Conservation (phyloP, 1,140 invertebrate genomes). For the Pteromalus puparum region DNA sequence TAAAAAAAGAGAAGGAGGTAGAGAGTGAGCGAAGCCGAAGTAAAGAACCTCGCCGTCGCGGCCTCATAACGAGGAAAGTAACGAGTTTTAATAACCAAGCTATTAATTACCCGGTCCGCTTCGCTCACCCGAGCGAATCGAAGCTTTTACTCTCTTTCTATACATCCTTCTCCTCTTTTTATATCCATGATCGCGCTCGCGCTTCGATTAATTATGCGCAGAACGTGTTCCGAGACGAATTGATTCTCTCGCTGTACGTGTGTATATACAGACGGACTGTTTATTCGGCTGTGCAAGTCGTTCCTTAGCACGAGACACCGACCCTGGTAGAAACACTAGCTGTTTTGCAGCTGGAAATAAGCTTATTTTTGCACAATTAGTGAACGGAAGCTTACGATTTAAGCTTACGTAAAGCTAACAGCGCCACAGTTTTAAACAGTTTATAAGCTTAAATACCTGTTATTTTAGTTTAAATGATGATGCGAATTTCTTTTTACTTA, state of each 20-base stretch:
- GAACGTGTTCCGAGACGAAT: background rate
- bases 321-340: too few relatives aligned
- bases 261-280: background rate
- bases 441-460: too few relatives aligned
- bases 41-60: constrained; percentile 34
- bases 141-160: constrained; percentile 30
- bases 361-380: too few relatives aligned
- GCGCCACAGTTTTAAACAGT: too few relatives aligned
- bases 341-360: too few relatives aligned
- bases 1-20: constrained; percentile 17
- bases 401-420: too few relatives aligned
- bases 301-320: background rate
- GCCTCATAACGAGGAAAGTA: constrained; percentile 52
- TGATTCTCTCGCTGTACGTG: background rate
- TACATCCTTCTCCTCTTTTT: background rate
- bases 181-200: background rate
- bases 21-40: background rate
- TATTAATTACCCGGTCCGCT: constrained; percentile 60
- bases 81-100: constrained; percentile 60
- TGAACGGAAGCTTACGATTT: too few relatives aligned
- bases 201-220: constrained; percentile 27
- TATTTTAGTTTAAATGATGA: too few relatives aligned
- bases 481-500: too few relatives aligned
- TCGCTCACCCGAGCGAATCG: constrained; percentile 21
- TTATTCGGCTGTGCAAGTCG: background rate